Conservation (phyloP, 1,140 invertebrate genomes). For the Hylaeus anthracinus region DNA sequence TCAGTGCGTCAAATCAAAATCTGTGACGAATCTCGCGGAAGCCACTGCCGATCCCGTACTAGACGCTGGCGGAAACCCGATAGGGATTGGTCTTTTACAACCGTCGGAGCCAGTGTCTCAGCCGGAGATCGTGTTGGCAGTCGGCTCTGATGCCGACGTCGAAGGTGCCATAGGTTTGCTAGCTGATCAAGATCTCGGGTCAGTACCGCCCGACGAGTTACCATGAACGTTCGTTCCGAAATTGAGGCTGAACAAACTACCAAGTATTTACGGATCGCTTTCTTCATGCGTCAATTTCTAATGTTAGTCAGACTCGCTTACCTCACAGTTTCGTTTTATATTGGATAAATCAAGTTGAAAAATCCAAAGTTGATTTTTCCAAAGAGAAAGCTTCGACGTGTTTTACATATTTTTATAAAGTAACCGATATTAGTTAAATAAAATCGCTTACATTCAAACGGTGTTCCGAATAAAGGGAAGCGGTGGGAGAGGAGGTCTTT, state of each 20-base stretch:
- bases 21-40: conserved; percentile 95
- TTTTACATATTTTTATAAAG: conserved; percentile 27
- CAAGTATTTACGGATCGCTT: conserved; percentile 32
- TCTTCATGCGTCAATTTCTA: conserved; percentile 46
- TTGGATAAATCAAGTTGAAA: not conserved
- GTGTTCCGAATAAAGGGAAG: not conserved
- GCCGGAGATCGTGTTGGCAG: conserved; percentile 61
- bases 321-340: conserved; percentile 7
- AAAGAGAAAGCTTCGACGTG: not conserved
- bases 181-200: conserved; percentile 59
- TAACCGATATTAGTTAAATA: not conserved
- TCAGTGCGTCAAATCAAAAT: conserved; percentile 97
- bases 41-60: conserved; percentile 93
- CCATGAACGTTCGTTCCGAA: conserved; percentile 38
- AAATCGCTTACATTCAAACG: not conserved
- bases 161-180: conserved; percentile 70
- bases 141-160: conserved; percentile 71
- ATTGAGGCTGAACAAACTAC: conserved; percentile 1
- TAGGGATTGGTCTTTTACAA: conserved; percentile 64
- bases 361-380: conserved; percentile 15
- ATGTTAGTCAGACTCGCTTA: conserved; percentile 20
- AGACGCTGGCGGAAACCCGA: conserved; percentile 84
- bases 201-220: conserved; percentile 60
- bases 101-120: conserved; percentile 61
- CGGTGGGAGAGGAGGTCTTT: not conserved